A percentile compares a stretch with the other conserved stretches of the same genome.
Conservation (phyloP, 2,888 invertebrate genomes). For the Harmothoe impar region DNA sequence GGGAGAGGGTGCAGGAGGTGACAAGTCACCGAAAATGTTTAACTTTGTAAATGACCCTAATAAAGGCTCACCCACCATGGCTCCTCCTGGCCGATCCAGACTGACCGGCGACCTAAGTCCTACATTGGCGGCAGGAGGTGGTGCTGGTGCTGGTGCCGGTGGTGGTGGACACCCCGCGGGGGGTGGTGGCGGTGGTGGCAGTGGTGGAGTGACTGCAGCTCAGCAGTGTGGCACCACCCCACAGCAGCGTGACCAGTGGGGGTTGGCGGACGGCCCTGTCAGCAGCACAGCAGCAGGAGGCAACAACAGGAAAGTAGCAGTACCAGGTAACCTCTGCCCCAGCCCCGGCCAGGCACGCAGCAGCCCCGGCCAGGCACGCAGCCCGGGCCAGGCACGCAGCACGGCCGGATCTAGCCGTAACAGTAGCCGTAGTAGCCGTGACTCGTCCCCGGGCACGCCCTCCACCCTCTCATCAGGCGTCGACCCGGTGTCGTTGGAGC, state of each 20-base stretch:
- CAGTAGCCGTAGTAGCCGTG: background rate
- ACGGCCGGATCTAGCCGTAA: background rate
- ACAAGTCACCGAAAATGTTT: no score
- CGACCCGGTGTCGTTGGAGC: background rate
- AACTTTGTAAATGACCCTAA: no score
- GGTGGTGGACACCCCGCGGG: background rate
- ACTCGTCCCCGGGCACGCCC: background rate
- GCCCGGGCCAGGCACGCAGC: background rate
- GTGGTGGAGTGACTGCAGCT: no score
- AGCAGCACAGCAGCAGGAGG: background rate
- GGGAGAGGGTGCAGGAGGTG: background rate
- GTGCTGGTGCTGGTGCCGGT: background rate
- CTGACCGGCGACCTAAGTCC: background rate
- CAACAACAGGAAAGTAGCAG: background rate
- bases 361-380: background rate
- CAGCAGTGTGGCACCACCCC: background rate
- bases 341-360: background rate
- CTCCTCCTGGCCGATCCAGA: background rate
- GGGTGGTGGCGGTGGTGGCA: background rate
- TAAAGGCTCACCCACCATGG: background rate
- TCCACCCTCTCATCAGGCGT: background rate
- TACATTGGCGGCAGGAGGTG: background rate
- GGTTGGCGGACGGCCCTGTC: background rate
- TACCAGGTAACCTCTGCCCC: background rate
- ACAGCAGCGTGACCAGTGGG: no score